phyloP scores from a whole-genome alignment of 2,888 invertebrate genomes.

The Aphodius sticticus region DNA sequence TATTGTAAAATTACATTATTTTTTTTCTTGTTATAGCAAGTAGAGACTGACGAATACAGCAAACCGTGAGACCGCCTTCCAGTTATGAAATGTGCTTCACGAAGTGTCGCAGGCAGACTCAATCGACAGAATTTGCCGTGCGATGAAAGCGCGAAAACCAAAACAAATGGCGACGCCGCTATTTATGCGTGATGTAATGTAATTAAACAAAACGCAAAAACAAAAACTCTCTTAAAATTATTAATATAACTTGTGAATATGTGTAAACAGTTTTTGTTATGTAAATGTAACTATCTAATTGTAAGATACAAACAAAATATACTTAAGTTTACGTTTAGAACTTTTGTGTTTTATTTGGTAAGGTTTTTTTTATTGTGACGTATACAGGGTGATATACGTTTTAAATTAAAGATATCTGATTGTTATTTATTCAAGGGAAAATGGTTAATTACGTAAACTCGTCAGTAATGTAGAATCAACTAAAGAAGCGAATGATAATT shows the following conservation, averaged over 20 bases:
- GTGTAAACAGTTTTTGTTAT: constrained; percentile 4
- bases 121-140: background rate
- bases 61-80: background rate
- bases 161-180: background rate
- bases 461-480: too few relatives aligned
- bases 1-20: background rate
- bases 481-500: too few relatives aligned
- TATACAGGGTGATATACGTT: too few relatives aligned
- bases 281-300: background rate
- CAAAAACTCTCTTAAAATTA: background rate
- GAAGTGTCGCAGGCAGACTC: background rate
- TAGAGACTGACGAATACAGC: background rate
- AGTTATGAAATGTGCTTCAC: background rate
- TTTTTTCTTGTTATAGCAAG: background rate
- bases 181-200: background rate
- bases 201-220: background rate
- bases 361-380: too few relatives aligned
- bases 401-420: too few relatives aligned
- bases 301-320: background rate
- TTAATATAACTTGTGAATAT: background rate
- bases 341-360: background rate
- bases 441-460: too few relatives aligned
- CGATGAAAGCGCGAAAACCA: background rate
- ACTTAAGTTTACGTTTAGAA: background rate
- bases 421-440: too few relatives aligned